Evolutionary conservation across 2,888 invertebrate genomes (phyloP), one percentile per base, ranked within the genome.

Genomic region (Trisateles emortualis): DNA sequence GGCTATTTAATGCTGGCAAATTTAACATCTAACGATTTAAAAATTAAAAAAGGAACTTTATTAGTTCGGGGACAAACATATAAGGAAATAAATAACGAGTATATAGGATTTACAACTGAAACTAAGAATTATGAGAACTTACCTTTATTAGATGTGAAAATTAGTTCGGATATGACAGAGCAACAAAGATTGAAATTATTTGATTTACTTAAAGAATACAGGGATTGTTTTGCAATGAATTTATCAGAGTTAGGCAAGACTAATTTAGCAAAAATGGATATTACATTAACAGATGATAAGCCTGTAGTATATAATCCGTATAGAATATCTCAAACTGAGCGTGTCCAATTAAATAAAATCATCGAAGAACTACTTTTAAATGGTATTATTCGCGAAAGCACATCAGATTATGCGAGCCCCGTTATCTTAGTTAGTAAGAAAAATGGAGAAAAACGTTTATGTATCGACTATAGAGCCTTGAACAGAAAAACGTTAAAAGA

Each of bases 381-480:
- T 13, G 13, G 13, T 11, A 33, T 33, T 3, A 39, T 39, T 9
- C 10, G 39, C 2, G 39, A 39, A n/a, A 11, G n/a, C 2, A 3
- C n/a, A 11, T 39, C 39, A 3, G 3, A 10, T 3, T 39, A 39
- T 11, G 10, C 24, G 8, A 54, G 59, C 24, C 62, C 55, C 4
- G 56, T 53, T 19, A 33, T 59, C 2, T 32, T 62, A n/a, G 55
- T 53, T 0, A 51, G 33, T 13, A 57, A 57, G 36, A 57, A 52
- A 13, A 45, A 52, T 38, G 52, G 56, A 59, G 4, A 52, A 69
- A 19, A 74, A 64, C 46, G 77, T 64, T 41, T 64, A 48, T 48
- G 63, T 30, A 14, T 64, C 1, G 59, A 64, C 29, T 67, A 58
- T 46, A 29, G 62, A 9, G 52, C 59, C 3, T 39, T 64, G 1